These are phyloP conservation scores for Cathartes aura DNA, from an alignment of 2,113 vertebrate genomes.

Conservation along the genomic window DNA sequence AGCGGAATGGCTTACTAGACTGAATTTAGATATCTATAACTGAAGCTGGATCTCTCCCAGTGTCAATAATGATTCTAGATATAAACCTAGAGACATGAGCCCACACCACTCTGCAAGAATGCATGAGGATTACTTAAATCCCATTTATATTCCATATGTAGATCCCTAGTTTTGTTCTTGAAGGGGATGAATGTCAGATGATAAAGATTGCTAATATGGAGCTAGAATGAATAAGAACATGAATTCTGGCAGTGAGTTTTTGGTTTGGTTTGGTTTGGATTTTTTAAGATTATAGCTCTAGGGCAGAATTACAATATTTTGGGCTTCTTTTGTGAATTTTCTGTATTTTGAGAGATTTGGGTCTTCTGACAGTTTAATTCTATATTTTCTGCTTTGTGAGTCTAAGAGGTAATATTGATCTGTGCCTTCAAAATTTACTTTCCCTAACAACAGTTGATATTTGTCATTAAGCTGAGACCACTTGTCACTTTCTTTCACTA, in stretches of 20 bases:
- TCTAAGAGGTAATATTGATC: background rate
- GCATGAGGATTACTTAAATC: background rate
- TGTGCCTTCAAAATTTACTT: background rate
- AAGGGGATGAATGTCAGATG: background rate
- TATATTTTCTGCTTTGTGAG: background rate
- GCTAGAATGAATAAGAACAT: background rate
- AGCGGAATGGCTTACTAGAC: background rate
- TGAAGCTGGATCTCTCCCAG: background rate
- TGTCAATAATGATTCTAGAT: background rate
- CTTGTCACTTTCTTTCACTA: background rate
- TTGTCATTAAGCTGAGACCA: constrained; percentile 14
- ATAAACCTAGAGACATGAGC: background rate
- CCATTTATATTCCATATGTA: background rate
- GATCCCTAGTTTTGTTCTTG: background rate
- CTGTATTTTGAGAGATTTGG: background rate
- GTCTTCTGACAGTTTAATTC: background rate
- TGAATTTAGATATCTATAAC: background rate
- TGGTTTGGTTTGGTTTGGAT: background rate
- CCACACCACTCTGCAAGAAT: background rate
- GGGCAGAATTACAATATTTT: background rate
- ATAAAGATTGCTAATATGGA: background rate
- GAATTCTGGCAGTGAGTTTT: background rate
- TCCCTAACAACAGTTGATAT: background rate
- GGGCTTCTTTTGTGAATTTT: background rate
- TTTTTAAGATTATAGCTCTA: background rate